Percentiles rank a stretch among this genome's conserved stretches.
Evolutionary conservation across 2,113 vertebrate genomes (phyloP).

Genomic region (Physeter macrocephalus): DNA sequence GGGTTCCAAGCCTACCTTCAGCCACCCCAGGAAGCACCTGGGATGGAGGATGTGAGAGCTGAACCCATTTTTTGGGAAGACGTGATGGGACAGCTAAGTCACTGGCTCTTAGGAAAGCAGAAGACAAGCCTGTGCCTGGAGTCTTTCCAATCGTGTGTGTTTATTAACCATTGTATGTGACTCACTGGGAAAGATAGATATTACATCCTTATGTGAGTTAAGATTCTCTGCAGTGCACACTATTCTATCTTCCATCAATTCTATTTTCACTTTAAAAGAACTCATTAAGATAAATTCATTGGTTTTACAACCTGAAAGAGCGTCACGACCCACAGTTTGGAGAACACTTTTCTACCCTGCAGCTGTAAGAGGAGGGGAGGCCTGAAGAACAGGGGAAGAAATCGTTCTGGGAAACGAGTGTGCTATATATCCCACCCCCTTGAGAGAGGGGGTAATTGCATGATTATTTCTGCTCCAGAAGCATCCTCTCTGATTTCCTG

Average conservation of each 20-base stretch:
- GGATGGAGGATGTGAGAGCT: rapidly evolving
- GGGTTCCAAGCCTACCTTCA: too few species aligned
- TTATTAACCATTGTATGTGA: neutral
- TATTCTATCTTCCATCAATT: neutral
- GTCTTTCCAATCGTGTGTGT: neutral
- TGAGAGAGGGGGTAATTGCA: neutral
- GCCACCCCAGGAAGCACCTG: neutral
- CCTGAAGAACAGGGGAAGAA: neutral
- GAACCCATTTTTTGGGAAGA: neutral
- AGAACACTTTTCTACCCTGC: neutral
- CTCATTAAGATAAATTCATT: neutral
- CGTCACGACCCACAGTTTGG: neutral
- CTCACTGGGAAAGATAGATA: neutral
- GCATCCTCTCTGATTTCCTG: neutral
- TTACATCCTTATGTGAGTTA: too few species aligned
- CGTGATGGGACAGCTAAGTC: neutral
- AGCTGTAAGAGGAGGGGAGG: neutral
- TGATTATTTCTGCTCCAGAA: neutral
- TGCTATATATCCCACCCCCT: neutral
- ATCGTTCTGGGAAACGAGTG: neutral
- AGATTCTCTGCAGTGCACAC: neutral
- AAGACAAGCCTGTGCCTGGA: neutral
- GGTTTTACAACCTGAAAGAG: neutral
- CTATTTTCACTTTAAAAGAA: neutral
- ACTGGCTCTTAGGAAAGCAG: neutral